Evolutionary conservation across 2,888 invertebrate genomes (phyloP), one percentile per base, ranked within the genome.

Genomic region (Scaptomyza cyrtandrae): DNA sequence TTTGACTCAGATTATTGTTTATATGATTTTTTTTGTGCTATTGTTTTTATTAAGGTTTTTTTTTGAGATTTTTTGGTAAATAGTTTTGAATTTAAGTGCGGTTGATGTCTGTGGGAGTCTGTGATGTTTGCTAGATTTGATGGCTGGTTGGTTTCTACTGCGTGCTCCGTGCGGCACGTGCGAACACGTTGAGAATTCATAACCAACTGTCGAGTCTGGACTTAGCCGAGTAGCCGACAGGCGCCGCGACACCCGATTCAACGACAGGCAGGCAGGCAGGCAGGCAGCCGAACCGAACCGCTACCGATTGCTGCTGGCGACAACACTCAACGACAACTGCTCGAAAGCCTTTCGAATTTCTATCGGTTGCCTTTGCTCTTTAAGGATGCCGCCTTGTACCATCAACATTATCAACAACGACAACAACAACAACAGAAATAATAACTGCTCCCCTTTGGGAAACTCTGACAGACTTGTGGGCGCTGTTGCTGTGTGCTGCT

Each of bases 111-210:
- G 49, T 52, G 50, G 43, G 41, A 65, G 63, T 59, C 65, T 61
- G 55, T 71, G 66, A 71, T 74, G 61, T 77, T 60, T 74, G 60
- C 59, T 78, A 76, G 76, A 79, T 54, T 68, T 63, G 68, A 71
- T 82, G 77, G 71, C 66, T 80, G 80, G 72, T 80, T 82, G 80
- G 74, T 58, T 86, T 79, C 71, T 75, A 76, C 82, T 85, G 75
- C 79, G 75, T 81, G 81, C 80, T 81, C 81, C 81, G 86, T 82
- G 78, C 86, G 83, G 84, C 90, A 89, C 90, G 89, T 90, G 89
- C 90, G 80, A 88, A 82, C 89, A 84, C 90, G 85, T 88, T 88
- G 78, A 90, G 90, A 90, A 84, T 89, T 90, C 88, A 87, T 89
- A 88, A 90, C 89, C 90, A 85, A 90, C 90, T 90, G 89, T 85